A percentile compares a stretch with the other conserved stretches of the same genome.
These are phyloP conservation scores for Karalla daura DNA, from an alignment of 2,797 vertebrate species.

Conservation along the genomic window DNA sequence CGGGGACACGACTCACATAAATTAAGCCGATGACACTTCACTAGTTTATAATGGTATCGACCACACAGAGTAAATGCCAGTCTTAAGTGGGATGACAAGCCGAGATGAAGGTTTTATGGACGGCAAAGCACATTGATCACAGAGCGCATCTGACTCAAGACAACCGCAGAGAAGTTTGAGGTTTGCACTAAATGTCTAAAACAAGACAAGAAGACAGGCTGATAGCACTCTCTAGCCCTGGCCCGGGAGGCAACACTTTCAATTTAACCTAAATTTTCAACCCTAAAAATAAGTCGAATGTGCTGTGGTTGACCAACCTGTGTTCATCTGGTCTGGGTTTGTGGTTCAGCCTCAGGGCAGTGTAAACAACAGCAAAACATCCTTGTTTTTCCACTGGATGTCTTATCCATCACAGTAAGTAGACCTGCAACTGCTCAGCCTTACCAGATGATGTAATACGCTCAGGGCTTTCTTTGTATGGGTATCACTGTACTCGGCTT, in stretches of 20 bases:
- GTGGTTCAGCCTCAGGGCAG: slow-evolving; percentile 6
- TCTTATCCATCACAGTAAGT: slow-evolving; percentile 16
- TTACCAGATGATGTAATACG: slow-evolving; percentile 22
- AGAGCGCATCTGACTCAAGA: slow-evolving; percentile 49
- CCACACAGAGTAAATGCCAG: slow-evolving; percentile 56
- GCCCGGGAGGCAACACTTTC: neutral
- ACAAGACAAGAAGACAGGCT: neutral
- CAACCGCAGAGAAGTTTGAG: slow-evolving; percentile 26
- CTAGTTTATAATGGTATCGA: slow-evolving; percentile 63
- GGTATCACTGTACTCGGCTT: slow-evolving; percentile 1
- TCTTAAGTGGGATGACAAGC: slow-evolving; percentile 52
- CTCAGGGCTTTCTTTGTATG: neutral
- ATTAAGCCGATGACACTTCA: slow-evolving; percentile 60
- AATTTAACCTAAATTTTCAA: neutral
- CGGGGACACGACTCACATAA: slow-evolving; percentile 47
- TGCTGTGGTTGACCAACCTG: neutral
- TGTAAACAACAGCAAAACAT: neutral
- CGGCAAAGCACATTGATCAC: slow-evolving; percentile 48
- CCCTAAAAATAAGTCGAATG: neutral
- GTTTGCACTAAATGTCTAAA: slow-evolving; percentile 1
- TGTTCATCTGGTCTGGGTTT: neutral
- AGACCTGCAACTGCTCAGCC: neutral
- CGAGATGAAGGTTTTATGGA: slow-evolving; percentile 49
- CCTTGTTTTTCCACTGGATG: slow-evolving; percentile 4
- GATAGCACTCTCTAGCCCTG: neutral